Conservation (phyloP, 1,140 invertebrate genomes). For the Papilio polyxenes region DNA sequence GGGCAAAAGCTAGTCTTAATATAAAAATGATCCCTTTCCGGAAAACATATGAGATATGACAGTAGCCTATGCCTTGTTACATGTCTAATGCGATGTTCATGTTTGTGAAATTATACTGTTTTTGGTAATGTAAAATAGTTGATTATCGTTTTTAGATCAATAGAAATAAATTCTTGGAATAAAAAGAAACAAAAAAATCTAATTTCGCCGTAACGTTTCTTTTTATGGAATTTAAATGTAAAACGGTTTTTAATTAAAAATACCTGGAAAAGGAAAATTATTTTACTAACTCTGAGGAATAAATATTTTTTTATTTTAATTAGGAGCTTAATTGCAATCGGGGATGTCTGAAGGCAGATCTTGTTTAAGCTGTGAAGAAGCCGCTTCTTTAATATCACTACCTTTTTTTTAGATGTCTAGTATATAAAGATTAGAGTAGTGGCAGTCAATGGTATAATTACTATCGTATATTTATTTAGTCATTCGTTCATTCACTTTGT, state of each 20-base stretch:
- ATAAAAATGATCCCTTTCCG: too few relatives aligned
- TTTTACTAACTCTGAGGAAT: background rate
- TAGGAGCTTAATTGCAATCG: constrained; percentile 8
- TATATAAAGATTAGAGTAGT: background rate
- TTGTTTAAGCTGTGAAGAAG: background rate
- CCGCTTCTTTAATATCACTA: background rate
- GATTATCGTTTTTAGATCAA: background rate
- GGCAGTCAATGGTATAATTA: too few relatives aligned
- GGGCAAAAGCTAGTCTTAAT: too few relatives aligned
- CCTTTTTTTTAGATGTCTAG: background rate
- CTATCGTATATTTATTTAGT: background rate
- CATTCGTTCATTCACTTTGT: background rate
- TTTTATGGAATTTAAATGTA: background rate
- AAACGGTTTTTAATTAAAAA: constrained; percentile 8
- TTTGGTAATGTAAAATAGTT: background rate
- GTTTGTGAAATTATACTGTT: background rate
- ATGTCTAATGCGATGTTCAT: too few relatives aligned
- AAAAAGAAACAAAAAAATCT: background rate
- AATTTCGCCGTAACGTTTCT: background rate
- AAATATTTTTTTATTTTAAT: constrained; percentile 9
- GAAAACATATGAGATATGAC: too few relatives aligned
- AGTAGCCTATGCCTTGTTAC: too few relatives aligned
- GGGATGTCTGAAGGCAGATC: background rate
- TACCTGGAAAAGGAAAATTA: background rate
- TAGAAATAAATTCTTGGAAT: background rate